Base-by-base conservation (phyloP, 2,888 invertebrate species). In the Diloba caeruleocephala region DNA sequence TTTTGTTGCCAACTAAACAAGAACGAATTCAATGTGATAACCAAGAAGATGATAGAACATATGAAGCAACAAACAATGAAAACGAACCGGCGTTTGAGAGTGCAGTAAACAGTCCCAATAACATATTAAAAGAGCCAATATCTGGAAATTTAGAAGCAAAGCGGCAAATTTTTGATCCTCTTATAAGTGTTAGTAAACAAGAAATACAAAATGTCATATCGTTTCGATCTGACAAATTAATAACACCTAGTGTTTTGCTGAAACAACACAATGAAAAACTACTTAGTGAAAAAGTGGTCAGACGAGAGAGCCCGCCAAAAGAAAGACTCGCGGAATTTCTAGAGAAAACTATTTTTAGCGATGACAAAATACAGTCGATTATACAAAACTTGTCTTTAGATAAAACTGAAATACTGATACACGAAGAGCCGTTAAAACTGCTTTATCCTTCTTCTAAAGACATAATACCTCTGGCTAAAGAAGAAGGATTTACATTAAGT, bases 281-380 rank as follows among this genome's bases (percentile, higher is more conserved):
- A 12, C 61, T 58, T 12, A 15, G 25, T 34, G 77, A 76, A 63
- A 80, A 76, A 46, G 43, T 56, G 14, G 33, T 60, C 9, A 88
- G 87, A 77, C 82, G 90, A 7, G 88, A 89, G 26, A 92, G 92
- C 71, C 92, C 92, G 33, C 92, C 92, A 17, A 92, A 89, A 80
- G 92, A 92, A 71, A 85, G 84, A 59, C 79, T 93, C 46, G 81
- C 90, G 5, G 89, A 91, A 71, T 93, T 90, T 69, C 74, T 92
- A 23, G 92, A 92, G 70, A 92, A 92, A 81, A 91, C 90, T 58
- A 82, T 92, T 77, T 85, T 92, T 41, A 87, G 87, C 56, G 88
- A 91, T 78, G 88, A 89, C 62, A 93, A 92, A 82, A 85, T 93
- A 74, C 88, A 90, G 66, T 85, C 90, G 0, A 89, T 93, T 64